Evolutionary conservation across 1,140 invertebrate genomes (phyloP), one percentile per base, ranked within the genome.

Genomic region (Megalonaias nervosa): DNA sequence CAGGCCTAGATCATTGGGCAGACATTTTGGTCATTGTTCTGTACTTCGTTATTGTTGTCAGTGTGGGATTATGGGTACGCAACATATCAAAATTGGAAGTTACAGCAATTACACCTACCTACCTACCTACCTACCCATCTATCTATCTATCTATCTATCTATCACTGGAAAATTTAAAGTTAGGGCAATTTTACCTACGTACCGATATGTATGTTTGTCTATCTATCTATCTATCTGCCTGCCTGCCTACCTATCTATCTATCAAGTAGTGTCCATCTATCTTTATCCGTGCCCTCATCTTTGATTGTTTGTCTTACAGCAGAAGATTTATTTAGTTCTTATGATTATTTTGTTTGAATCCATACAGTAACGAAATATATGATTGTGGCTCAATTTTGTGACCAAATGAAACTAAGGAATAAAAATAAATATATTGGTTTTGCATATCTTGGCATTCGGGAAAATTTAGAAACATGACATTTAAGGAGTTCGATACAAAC

Each of bases 51-150:
- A 66, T 87, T 17, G 86, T 91, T 6, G 67, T 91, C 17, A 82
- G 73, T 38, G 89, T 90, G 11, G 91, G 90, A 68, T 77, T 90
- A 59, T 91, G 88, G 88, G 91, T 91, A 84, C 86, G 89, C 86
- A 16, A 55, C 58, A n/a, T 13, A 23, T 71, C 31, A n/a, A 13
- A 21, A 16, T 14, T 16, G 14, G 31, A 15, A 26, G 62, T 15
- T 21, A 31, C 62, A 15, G 38, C 38, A 38, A 38, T 38, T 38
- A 38, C 9, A 38, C 38, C 38, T 38, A 38, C 38, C 38, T 38
- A 4, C 38, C 0, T 6, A 38, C 38, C 38, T 38, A 38, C 9
- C 2, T 38, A 38, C 9, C 6, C 0, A 38, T 38, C 38, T 38
- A 38, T 38, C 38, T 38, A 38, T 38, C 38, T 38, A 38, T 38